Base-by-base conservation (phyloP, 92 coral and sea anemone species). In the Zoanthus gigantus region DNA sequence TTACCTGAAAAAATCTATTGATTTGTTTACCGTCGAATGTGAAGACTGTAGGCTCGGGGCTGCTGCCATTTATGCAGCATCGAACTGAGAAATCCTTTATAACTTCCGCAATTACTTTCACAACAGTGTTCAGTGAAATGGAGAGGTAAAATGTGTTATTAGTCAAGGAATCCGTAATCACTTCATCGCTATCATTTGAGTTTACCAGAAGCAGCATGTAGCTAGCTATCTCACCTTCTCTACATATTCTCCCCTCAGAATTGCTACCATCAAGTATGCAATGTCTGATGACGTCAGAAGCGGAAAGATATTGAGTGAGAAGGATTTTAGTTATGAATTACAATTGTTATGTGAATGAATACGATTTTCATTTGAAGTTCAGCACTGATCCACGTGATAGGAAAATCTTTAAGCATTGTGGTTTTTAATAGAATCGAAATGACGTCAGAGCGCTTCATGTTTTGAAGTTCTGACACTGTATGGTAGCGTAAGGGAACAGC, bases 221-320 rank as follows among this genome's bases (percentile, higher is more conserved):
- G 31, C 42, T 14, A 29, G 11, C 47, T 3, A 32, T 28, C 72
- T 67, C 72, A 67, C 0, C 6, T 6, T 13, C 72, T 8, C 74
- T 13, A 30, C 74, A 69, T 34, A 69, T 9, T 34, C 74, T 31
- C 74, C 12, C 15, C 31, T 63, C 69, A 63, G 28, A 63, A 63
- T 6, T n/a, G 46, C 74, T 23, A 69, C 42, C 30, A 31, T 69
- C 74, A 69, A 31, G 15, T 69, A 11, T 69, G 74, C 34, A 30
- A 6, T 34, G 74, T 30, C 74, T 69, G 74, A 69, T 69, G 74
- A 69, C 74, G 74, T 69, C 74, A 69, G 74, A 30, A 44, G 45
- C 15, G 74, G 74, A 69, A 69, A 34, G 31, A 16, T 15, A 63
- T 69, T 30, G 10, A 69, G 47, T 9, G 29, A 68, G 31, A 31